Base-by-base conservation (phyloP, 2,797 vertebrate species). In the Todus mexicanus region DNA sequence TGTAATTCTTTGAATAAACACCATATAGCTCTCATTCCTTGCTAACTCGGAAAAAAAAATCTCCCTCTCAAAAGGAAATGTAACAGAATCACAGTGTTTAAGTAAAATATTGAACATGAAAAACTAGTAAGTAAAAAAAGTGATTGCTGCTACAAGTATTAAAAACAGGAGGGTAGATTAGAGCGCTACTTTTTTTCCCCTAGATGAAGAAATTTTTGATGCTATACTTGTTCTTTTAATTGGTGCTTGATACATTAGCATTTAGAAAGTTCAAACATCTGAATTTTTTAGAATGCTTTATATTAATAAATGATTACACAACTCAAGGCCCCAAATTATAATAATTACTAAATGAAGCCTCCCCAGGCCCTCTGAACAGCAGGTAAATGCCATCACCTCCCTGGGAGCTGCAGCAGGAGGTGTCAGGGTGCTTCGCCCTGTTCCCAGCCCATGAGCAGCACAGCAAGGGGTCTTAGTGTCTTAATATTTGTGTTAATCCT, bases 71-170 rank as follows among this genome's bases (percentile, higher is more conserved):
- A 50, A 79, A 42, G 5, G 22, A 70, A 84, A 68, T 69, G n/a
- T 4, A 50, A 33, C 10, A 56, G 66, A 56, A 53, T 42, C 19
- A 21, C 16, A 31, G 19, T 33, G 29, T 12, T 60, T 85, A 56
- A 66, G 23, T n/a, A 74, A 91, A 83, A 72, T 51, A 80, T 40
- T 61, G 76, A 82, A 76, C n/a, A 40, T 33, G 18, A 85, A 80
- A 71, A 80, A 87, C 29, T 31, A 66, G 35, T 5, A 50, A 43
- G 25, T 27, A 78, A 63, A 87, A 73, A 51, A 86, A 86, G 21
- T 29, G 6, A 64, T 74, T 45, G 25, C 27, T 43, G 16, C 15
- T 79, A 33, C 11, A 56, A 66, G 26, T 37, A 72, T 57, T 63
- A 65, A 61, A 89, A 59, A 2, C 37, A 90, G 27, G 57, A 65